Evolutionary conservation across 2,888 invertebrate species (phyloP), one percentile per base, ranked within the genome.

Genomic region (Drosophila paramelanica): DNA sequence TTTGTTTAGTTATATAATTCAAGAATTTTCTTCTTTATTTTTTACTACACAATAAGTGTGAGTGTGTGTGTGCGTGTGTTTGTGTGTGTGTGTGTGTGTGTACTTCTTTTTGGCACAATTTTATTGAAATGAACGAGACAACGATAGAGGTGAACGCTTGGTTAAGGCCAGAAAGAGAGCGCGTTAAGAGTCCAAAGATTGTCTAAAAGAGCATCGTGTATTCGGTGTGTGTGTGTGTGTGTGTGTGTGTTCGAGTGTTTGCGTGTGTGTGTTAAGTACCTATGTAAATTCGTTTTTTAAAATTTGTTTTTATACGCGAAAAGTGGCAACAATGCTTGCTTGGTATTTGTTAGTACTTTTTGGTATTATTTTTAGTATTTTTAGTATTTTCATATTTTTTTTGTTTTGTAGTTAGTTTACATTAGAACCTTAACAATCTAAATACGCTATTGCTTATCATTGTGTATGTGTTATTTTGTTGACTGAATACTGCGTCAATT

Each of bases 211-310:
- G 51, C 43, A 41, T 46, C 14, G 47, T 47, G 36, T 62, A 39
- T 14, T 59, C 36, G 45, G 23, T 50, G 49, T 36, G 36, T 41
- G 6, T 31, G 5, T 36, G 42, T 13, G 5, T n/a, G 17, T 17
- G 17, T 17, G 17, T 17, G 0, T 17, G 17, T 17, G 17, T 17
- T 17, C 17, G 17, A 17, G 17, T 17, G 17, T 17, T 17, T 58
- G 49, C 45, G 43, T 36, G 52, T 43, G 47, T 31, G 41, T 57
- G 70, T 77, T 84, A 76, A 79, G 85, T 87, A 69, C 64, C 85
- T 81, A 83, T 81, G 82, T 83, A 83, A 83, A 83, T 83, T 83
- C 83, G 83, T 79, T 72, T 87, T 81, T 62, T 71, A 68, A 64
- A 67, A 71, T 31, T 31, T 31, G 31, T 67, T 42, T 55, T 56